These are phyloP conservation scores for Rhombomys opimus DNA, from an alignment of 2,113 vertebrate species.

Conservation along the genomic window DNA sequence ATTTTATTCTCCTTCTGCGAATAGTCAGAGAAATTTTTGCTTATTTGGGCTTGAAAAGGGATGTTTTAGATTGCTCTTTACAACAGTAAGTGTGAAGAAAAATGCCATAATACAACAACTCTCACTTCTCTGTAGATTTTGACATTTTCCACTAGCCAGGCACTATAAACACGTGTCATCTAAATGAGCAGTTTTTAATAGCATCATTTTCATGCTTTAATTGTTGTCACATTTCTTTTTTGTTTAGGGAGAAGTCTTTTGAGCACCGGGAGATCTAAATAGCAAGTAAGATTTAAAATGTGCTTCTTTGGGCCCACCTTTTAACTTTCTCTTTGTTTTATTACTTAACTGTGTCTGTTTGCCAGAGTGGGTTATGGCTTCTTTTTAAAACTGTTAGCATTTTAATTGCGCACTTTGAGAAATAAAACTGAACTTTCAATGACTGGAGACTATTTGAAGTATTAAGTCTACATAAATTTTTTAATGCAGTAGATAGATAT, in stretches of 20 bases:
- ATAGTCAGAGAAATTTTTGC: conserved; percentile 37
- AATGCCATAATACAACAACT: conserved; percentile 63
- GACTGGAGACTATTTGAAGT: background rate
- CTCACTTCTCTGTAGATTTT: conserved; percentile 33
- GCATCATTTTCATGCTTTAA: conserved; percentile 70
- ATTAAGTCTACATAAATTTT: conserved; percentile 24
- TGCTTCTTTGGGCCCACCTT: conserved; percentile 14
- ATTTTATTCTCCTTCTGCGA: background rate
- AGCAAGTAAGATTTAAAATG: conserved; percentile 86
- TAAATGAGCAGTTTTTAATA: conserved; percentile 58
- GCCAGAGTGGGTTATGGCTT: background rate
- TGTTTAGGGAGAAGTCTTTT: conserved; percentile 81
- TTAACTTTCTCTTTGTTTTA: conserved; percentile 22
- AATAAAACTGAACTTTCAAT: conserved; percentile 24
- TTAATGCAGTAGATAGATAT: background rate
- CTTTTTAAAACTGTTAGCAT: background rate
- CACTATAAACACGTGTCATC: conserved; percentile 36
- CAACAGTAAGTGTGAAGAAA: conserved; percentile 36
- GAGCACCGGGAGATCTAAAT: conserved; percentile 78
- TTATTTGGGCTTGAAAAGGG: conserved; percentile 45
- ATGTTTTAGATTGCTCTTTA: conserved; percentile 48
- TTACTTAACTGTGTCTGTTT: conserved; percentile 46
- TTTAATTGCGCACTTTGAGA: background rate
- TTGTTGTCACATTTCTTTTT: conserved; percentile 70
- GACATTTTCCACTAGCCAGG: background rate